A percentile compares a stretch with the other conserved stretches of the same genome.
These are phyloP conservation scores for Lonchura striata DNA, from an alignment of 2,113 vertebrate genomes.

Conservation along the genomic window DNA sequence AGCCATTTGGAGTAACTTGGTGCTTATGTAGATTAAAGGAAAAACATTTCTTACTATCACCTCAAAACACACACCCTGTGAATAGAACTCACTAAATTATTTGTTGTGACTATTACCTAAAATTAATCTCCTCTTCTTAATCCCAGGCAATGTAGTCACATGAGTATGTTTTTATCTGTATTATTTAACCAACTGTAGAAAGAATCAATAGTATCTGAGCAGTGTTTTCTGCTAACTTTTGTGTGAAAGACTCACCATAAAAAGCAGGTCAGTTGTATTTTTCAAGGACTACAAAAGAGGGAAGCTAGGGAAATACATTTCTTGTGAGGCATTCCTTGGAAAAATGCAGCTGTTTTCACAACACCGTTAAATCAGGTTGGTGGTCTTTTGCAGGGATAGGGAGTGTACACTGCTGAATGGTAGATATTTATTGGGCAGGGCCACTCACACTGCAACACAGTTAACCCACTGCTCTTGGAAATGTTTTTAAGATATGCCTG, in stretches of 20 bases:
- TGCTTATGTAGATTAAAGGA: not conserved
- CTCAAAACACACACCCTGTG: not conserved
- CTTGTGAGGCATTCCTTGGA: not conserved
- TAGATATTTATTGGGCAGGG: not conserved
- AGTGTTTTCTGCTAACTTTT: not conserved
- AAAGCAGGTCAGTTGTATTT: not conserved
- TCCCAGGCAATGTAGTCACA: not conserved
- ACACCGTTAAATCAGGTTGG: not conserved
- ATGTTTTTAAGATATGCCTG: not conserved
- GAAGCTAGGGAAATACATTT: not conserved
- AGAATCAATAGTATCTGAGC: not conserved
- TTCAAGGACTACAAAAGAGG: not conserved
- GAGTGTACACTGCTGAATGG: not conserved
- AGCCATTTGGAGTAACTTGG: not conserved
- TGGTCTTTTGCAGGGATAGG: not conserved
- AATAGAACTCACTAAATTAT: not conserved
- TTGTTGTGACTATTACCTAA: not conserved
- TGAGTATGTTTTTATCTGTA: not conserved
- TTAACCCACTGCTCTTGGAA: not conserved
- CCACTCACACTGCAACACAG: not conserved
- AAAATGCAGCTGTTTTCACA: not conserved
- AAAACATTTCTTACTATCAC: not conserved
- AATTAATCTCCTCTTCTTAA: not conserved
- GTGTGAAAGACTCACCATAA: accelerated
- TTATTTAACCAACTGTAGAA: not conserved